A percentile compares a stretch with the other conserved stretches of the same genome.
Evolutionary conservation across 2,888 invertebrate species (phyloP).

Genomic region (Orthosia cruda): DNA sequence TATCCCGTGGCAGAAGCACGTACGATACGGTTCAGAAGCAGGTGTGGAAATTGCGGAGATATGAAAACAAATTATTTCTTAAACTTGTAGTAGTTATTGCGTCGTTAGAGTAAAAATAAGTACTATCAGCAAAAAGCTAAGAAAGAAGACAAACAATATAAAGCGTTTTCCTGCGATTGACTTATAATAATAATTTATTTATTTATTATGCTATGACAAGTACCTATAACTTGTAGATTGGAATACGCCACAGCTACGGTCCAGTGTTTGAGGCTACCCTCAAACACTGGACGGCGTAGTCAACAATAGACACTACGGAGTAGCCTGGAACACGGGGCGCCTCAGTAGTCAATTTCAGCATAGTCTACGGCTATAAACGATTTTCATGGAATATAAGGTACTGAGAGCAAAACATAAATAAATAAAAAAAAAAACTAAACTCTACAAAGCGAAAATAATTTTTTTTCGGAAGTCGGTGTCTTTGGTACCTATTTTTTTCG

Average conservation of each 20-base stretch:
- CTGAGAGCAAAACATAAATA: too few relatives aligned
- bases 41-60: conserved; percentile 50
- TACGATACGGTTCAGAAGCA: conserved; percentile 54
- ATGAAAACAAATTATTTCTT: conserved; percentile 53
- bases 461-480: too few relatives aligned
- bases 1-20: conserved; percentile 54
- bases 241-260: background rate
- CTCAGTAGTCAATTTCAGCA: too few relatives aligned
- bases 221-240: background rate
- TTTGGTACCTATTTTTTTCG: too few relatives aligned
- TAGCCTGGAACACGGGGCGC: background rate
- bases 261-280: too few relatives aligned
- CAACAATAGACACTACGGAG: background rate
- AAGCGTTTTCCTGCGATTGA: background rate
- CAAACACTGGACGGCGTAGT: too few relatives aligned
- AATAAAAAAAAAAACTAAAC: too few relatives aligned
- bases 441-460: too few relatives aligned
- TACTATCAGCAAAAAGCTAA: background rate
- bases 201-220: background rate
- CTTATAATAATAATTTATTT: background rate
- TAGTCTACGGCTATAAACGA: too few relatives aligned
- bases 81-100: conserved; percentile 17
- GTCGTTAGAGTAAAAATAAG: conserved; percentile 17
- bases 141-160: background rate
- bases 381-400: too few relatives aligned